These are phyloP conservation scores for Syrista parreyssii DNA, from an alignment of 2,888 invertebrate species.

Conservation along the genomic window DNA sequence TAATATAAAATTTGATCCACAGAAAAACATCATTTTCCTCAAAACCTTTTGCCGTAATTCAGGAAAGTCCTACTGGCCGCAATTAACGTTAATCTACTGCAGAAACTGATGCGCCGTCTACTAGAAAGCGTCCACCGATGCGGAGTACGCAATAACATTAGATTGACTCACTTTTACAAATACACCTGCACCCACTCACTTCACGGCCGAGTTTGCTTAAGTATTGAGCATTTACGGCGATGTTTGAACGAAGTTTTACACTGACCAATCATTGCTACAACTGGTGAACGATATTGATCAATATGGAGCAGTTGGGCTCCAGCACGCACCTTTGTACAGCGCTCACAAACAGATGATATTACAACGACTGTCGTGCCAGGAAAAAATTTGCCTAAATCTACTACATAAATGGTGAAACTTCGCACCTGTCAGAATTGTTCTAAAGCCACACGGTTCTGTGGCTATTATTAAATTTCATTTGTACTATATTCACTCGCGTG, in stretches of 20 bases:
- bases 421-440: neutral
- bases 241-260: conserved; percentile 19
- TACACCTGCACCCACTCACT: conserved; percentile 17
- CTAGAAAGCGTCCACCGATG: conserved; percentile 22
- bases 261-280: conserved; percentile 28
- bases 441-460: neutral
- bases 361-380: neutral
- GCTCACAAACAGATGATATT: neutral
- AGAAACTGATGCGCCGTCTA: conserved; percentile 19
- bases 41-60: neutral
- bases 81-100: conserved; percentile 13
- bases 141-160: conserved; percentile 26
- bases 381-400: neutral
- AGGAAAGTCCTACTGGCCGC: neutral
- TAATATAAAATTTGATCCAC: neutral
- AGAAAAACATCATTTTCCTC: neutral
- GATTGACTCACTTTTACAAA: conserved; percentile 31
- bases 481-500: neutral
- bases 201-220: neutral
- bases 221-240: neutral
- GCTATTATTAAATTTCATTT: neutral
- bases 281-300: conserved; percentile 31
- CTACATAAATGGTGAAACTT: neutral
- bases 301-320: conserved; percentile 26
- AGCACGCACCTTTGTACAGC: conserved; percentile 13